These are phyloP conservation scores for Trissonchulus sp. DNA, from an alignment of 2,888 invertebrate genomes.

Conservation along the genomic window DNA sequence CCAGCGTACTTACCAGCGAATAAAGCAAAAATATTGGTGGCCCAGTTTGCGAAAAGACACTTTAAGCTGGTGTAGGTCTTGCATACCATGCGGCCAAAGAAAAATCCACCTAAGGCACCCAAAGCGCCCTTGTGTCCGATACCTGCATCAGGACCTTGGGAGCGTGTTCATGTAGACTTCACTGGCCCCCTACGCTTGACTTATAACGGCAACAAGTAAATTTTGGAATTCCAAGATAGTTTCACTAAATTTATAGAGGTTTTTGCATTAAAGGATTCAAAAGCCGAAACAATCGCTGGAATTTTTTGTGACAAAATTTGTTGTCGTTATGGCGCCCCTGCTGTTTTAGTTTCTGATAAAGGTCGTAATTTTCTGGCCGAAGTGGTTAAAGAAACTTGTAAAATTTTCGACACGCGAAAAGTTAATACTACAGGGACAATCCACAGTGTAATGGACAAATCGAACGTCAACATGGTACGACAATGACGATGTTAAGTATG, in stretches of 20 bases:
- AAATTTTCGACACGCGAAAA: constrained; percentile 3
- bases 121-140: constrained; percentile 16
- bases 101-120: background rate
- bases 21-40: constrained; percentile 37
- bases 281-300: constrained; percentile 44
- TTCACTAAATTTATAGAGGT: constrained; percentile 40
- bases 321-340: constrained; percentile 7
- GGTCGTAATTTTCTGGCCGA: background rate
- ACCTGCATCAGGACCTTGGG: constrained; percentile 36
- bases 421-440: constrained; percentile 18
- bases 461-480: constrained; percentile 9
- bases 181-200: constrained; percentile 39
- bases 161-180: constrained; percentile 38
- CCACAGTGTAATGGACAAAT: constrained; percentile 8
- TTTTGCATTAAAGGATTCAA: constrained; percentile 46
- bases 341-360: constrained; percentile 3
- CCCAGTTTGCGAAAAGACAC: constrained; percentile 33
- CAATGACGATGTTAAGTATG: background rate
- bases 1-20: constrained; percentile 32
- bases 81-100: constrained; percentile 34
- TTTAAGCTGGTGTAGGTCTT: constrained; percentile 26
- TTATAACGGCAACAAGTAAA: constrained; percentile 36
- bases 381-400: constrained; percentile 6
- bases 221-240: constrained; percentile 37
- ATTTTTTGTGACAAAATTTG: constrained; percentile 1